Evolutionary conservation across 2,113 vertebrate species (phyloP), one percentile per base, ranked within the genome.

Genomic region (Dromaius novaehollandiae): DNA sequence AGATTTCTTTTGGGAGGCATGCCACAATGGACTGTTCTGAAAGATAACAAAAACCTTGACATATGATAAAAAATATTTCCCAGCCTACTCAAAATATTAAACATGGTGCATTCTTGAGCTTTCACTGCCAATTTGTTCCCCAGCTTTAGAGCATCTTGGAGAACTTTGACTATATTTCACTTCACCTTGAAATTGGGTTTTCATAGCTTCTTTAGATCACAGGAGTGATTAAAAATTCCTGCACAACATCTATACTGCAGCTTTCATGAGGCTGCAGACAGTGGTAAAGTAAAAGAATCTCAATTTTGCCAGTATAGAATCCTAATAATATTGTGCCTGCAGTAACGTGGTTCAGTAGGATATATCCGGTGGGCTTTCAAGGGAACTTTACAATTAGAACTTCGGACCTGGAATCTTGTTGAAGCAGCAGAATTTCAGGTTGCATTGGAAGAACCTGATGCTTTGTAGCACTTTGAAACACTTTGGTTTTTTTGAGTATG

Each of bases 1-100:
- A 92, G 86, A 92, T 95, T 95, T 96, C 75, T 64, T 82, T 69
- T 36, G 61, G 42, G 65, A 90, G 42, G 51, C 68, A 88, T 53
- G 34, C 38, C 65, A 70, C 46, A 42, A 22, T 0, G 0, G 40
- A 6, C 86, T 92, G 93, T 17, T 69, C 69, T 13, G 51, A 78
- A 71, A 96, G 95, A 90, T 93, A 96, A 96, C 64, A 82, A 63
- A 90, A 38, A 38, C 38, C 38, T 38, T 38, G 38, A 38, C 38
- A 38, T 38, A 38, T 38, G 38, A 38, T 8, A 38, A 38, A 38
- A 38, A 21, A 40, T 11, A 3, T 5, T 55, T 56, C 80, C 65
- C 65, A 79, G 61, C 30, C 69, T 56, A 36, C 46, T 73, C 77
- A 79, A 79, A 51, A 40, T 46, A 74, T 0, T 25, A 38, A 63